Base-by-base conservation (phyloP, 2,113 vertebrate genomes). In the Proteles cristata region DNA sequence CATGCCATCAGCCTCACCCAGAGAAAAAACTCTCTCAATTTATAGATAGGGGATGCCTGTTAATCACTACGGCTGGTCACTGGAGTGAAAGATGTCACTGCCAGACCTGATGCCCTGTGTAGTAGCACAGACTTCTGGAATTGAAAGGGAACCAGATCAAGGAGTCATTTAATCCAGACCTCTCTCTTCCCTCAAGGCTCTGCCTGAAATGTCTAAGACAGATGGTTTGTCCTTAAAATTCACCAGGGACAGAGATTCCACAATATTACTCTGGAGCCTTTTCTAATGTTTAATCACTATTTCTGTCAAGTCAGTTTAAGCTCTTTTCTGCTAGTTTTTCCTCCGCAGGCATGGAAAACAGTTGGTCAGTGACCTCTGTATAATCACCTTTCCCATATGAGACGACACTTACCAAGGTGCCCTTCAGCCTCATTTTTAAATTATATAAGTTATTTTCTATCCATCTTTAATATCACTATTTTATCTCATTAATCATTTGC, bases 271-370 rank as follows among this genome's bases (percentile, higher is more conserved):
- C 92, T 69, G 61, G 92, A 96, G 90, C 80, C 81, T 97, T 97
- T 97, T 95, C 96, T 98, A 97, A 98, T 97, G 96, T 97, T 97
- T 97, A 97, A 97, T 96, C 97, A 98, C 97, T 97, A 96, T 97
- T 94, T 96, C 96, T 97, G 97, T 97, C 97, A 84, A 90, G 45
- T 97, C 84, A 94, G 92, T 96, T 98, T 97, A 98, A 97, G 95
- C 80, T 97, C 84, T 94, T 97, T 86, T 88, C 95, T 93, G 26
- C 80, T 85, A 97, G 93, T 91, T 97, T 97, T 97, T 96, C 85
- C 92, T 97, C 92, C 79, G 39, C 76, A 96, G 87, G 88, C 95
- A 65, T 86, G 39, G 84, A 79, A 96, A 94, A 88, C 28, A 84
- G 66, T 90, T 91, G 83, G 71, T 87, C 79, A 89, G 87, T 69